Base-by-base conservation (phyloP, 2,888 invertebrate genomes). In the Synergus laeviventris region DNA sequence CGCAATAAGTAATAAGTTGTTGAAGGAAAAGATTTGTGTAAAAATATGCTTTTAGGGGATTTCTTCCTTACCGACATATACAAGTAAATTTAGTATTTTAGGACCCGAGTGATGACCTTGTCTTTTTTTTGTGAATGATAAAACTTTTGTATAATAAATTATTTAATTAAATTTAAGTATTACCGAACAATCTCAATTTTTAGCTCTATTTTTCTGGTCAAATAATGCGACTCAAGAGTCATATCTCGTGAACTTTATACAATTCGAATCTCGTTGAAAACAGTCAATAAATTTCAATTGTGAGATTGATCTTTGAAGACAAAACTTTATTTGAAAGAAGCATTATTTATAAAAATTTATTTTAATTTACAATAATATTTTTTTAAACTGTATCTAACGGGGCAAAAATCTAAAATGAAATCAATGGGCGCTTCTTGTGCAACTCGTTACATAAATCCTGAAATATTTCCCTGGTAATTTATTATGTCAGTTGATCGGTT, bases 221-320 rank as follows among this genome's bases (percentile, higher is more conserved):
- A 64, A n/a, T 70, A 49, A 70, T 49, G 70, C 0, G 49, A 70
- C 24, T 49, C 24, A 11, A 49, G 42, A 39, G 18, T 70, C 70
- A 70, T 70, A 70, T 70, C 70, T 70, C 45, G 49, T 70, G 70
- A 70, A 70, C 70, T 70, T 70, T 70, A 70, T 49, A 70, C 66
- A 70, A 70, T 70, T 21, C 66, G 45, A 70, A 70, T 70, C 66
- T 49, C 45, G 9, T 70, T 21, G 45, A 24, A 14, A 42, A 24
- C 24, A 42, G 16, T 66, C 12, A 38, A 38, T 70, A 14, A 70
- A 49, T 70, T 70, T 31, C 2, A 70, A 70, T 18, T 24, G 3
- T 16, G 21, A 16, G 24, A 45, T 31, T 49, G 16, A 24, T 42
- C 18, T n/a, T 70, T 9, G n/a, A 8, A n/a, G 8, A 49, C 0